phyloP scores from a whole-genome alignment of 2,888 invertebrate species.

The Spilosoma lubricipeda region DNA sequence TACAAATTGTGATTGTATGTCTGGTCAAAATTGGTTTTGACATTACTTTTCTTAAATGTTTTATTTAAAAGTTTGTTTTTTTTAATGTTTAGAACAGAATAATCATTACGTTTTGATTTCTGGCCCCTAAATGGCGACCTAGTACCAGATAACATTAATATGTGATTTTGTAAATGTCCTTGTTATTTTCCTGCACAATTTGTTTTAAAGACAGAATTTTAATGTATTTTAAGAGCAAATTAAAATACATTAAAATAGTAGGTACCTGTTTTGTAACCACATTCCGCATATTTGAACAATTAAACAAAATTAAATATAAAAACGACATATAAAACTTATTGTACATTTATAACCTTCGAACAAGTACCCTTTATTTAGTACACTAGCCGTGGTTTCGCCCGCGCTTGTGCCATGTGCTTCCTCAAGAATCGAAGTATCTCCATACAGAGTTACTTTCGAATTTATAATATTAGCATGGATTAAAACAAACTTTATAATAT shows the following conservation, averaged over 20 bases:
- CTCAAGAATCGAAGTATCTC: neutral
- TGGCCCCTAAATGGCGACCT: neutral
- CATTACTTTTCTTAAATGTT: neutral
- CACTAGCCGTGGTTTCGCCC: neutral
- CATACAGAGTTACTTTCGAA: neutral
- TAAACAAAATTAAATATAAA: neutral
- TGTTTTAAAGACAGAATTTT: neutral
- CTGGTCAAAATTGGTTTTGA: neutral
- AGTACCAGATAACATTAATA: neutral
- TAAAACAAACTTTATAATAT: neutral
- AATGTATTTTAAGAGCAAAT: conserved; percentile 11
- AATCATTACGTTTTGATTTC: neutral
- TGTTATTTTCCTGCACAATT: neutral
- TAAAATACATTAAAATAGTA: conserved; percentile 15
- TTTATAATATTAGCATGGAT: neutral
- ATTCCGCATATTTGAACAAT: conserved; percentile 40
- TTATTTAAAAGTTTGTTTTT: neutral
- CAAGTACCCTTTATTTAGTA: neutral
- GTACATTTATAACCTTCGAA: neutral
- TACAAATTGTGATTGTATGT: neutral
- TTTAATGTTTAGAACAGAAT: too few species aligned
- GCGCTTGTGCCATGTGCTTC: neutral
- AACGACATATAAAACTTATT: neutral
- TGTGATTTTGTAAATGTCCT: neutral
- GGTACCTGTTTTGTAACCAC: conserved; percentile 49